Evolutionary conservation across 2,888 invertebrate species (phyloP).

Genomic region (Himalopsyche japonica): DNA sequence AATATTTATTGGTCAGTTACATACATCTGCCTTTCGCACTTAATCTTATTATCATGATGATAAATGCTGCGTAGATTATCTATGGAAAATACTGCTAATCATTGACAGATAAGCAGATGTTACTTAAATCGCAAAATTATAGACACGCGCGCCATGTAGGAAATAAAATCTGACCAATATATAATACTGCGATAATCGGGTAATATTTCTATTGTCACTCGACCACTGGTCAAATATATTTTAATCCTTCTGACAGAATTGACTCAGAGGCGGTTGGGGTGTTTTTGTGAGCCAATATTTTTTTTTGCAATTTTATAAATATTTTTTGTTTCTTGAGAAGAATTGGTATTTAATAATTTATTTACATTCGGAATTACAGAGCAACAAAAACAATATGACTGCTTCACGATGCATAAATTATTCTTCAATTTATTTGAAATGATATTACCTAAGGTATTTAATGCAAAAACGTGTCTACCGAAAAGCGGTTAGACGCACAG

Average conservation of each 20-base stretch:
- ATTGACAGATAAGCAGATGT: background rate
- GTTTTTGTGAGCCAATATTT: background rate
- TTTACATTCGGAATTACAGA: too few species aligned
- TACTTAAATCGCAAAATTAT: background rate
- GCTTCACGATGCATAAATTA: too few species aligned
- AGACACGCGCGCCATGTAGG: background rate
- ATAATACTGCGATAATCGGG: background rate
- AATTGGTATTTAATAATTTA: too few species aligned
- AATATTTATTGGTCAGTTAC: background rate
- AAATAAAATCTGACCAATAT: background rate
- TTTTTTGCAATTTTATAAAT: too few species aligned
- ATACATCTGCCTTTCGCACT: background rate
- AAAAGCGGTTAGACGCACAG: too few species aligned
- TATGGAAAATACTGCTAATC: too few species aligned
- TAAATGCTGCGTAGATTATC: background rate
- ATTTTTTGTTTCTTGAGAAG: too few species aligned
- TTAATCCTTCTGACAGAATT: background rate
- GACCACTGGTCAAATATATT: background rate
- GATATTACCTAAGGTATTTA: too few species aligned
- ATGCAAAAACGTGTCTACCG: too few species aligned
- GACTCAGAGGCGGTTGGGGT: background rate
- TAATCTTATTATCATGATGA: background rate
- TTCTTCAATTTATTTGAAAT: too few species aligned
- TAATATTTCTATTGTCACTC: background rate
- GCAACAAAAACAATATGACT: too few species aligned